Conservation (phyloP, 2,797 vertebrate genomes). For the Protosalanx chinensis region DNA sequence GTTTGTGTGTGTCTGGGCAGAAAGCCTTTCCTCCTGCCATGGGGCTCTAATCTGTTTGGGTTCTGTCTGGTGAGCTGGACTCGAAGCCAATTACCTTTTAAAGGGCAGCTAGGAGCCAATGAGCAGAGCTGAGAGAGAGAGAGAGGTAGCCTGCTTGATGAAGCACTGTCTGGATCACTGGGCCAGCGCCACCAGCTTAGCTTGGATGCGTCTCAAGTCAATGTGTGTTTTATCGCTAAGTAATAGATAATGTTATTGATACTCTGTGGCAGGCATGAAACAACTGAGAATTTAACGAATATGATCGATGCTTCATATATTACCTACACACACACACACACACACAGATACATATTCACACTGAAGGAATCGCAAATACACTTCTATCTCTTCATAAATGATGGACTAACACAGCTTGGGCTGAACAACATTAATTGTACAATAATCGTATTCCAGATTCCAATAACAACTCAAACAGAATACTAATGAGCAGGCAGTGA, state of each 20-base stretch:
- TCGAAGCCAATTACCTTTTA: constrained; percentile 75
- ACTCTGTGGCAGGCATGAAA: too few species aligned
- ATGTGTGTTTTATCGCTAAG: too few species aligned
- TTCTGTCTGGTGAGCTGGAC: constrained; percentile 72
- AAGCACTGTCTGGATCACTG: neutral
- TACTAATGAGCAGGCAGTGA: constrained; percentile 10
- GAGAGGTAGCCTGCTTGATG: constrained; percentile 57
- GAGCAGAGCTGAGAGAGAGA: constrained; percentile 56
- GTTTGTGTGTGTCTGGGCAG: constrained; percentile 38
- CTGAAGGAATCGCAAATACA: neutral
- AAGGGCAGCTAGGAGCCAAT: constrained; percentile 72
- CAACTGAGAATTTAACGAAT: too few species aligned
- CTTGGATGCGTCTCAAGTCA: too few species aligned
- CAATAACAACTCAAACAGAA: constrained; percentile 18
- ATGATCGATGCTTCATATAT: neutral
- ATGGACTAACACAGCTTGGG: neutral
- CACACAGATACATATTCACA: neutral
- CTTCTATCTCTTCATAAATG: neutral
- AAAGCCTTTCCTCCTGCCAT: constrained; percentile 49
- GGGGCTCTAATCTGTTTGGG: constrained; percentile 73
- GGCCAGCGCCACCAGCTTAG: too few species aligned
- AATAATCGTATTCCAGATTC: constrained; percentile 16
- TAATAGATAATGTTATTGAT: too few species aligned
- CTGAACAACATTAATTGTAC: neutral
- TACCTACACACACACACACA: neutral